Conservation (phyloP, 1,140 invertebrate species). For the Philopotamus ludificatus region DNA sequence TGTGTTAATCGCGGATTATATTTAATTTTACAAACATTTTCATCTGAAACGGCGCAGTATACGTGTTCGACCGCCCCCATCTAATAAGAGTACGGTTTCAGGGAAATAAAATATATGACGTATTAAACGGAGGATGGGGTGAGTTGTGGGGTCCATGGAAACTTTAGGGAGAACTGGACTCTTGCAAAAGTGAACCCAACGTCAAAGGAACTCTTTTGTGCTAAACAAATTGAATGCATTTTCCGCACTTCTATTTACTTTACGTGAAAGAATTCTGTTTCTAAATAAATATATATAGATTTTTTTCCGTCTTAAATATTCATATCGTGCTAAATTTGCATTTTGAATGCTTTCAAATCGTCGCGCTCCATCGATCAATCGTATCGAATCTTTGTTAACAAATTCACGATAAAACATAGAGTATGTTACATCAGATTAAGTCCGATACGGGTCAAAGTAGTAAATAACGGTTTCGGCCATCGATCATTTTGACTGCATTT, state of each 20-base stretch:
- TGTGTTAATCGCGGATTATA: no score
- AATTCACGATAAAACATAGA: no score
- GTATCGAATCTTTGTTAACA: background rate
- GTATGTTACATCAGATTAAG: no score
- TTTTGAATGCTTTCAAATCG: background rate
- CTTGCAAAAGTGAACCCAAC: background rate
- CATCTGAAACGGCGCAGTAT: no score
- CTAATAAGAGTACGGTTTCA: slow-evolving; percentile 23
- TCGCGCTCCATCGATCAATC: background rate
- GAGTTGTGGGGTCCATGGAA: background rate
- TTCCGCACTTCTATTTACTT: slow-evolving; percentile 25
- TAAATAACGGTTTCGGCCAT: background rate
- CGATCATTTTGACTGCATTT: slow-evolving; percentile 7
- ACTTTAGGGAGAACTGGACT: background rate
- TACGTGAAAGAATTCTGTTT: background rate
- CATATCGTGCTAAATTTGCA: background rate
- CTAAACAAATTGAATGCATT: slow-evolving; percentile 31
- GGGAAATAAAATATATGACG: slow-evolving; percentile 37
- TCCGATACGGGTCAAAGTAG: no score
- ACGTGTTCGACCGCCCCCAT: background rate
- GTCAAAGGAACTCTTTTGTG: slow-evolving; percentile 24
- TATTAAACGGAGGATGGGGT: slow-evolving; percentile 26
- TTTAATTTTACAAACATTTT: no score
- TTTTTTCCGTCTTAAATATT: slow-evolving; percentile 6
- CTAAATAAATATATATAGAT: background rate